A percentile compares a stretch with the other conserved stretches of the same genome.
Conservation (phyloP, 1,140 invertebrate species). For the Ridgeia piscesae region DNA sequence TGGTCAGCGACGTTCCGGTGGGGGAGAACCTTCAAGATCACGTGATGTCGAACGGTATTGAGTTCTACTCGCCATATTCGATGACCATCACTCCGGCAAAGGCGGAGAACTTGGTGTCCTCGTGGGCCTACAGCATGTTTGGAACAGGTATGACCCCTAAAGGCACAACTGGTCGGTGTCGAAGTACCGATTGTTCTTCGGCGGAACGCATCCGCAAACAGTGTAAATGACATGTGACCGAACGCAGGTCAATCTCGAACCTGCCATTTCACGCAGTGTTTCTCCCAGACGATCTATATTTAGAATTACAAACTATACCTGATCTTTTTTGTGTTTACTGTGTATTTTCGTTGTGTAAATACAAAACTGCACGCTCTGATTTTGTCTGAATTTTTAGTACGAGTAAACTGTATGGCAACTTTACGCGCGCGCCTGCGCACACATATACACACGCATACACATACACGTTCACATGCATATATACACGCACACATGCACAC, state of each 20-base stretch:
- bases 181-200: background rate
- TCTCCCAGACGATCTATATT: too few relatives aligned
- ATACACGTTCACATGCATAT: background rate
- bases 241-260: too few relatives aligned
- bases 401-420: too few relatives aligned
- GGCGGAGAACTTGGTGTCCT: slow-evolving; percentile 29
- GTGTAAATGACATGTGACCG: too few relatives aligned
- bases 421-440: background rate
- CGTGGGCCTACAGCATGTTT: slow-evolving; percentile 28
- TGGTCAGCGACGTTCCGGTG: slow-evolving; percentile 55
- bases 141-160: slow-evolving; percentile 24
- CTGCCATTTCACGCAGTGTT: too few relatives aligned
- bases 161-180: background rate
- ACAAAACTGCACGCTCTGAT: too few relatives aligned
- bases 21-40: slow-evolving; percentile 50
- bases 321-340: too few relatives aligned
- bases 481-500: too few relatives aligned
- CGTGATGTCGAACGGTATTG: slow-evolving; percentile 27
- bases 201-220: too few relatives aligned
- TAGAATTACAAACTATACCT: too few relatives aligned
- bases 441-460: background rate
- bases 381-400: too few relatives aligned
- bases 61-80: slow-evolving; percentile 25
- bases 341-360: too few relatives aligned
- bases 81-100: slow-evolving; percentile 26